phyloP scores from a whole-genome alignment of 1,140 invertebrate species.

The Cataglyphis hispanica region DNA sequence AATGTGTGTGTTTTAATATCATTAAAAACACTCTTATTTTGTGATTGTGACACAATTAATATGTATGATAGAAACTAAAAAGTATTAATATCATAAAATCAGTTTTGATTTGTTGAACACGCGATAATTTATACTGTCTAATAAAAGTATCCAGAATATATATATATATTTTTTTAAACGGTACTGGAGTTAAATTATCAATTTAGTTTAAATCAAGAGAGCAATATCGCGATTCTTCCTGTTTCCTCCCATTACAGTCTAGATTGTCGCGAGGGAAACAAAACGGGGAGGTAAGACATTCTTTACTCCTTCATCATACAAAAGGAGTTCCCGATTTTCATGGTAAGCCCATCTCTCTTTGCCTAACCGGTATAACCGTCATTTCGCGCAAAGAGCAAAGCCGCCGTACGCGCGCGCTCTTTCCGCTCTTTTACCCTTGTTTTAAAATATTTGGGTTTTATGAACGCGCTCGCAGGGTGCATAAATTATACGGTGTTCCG shows the following conservation, averaged over 20 bases:
- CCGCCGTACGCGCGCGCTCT: slow-evolving; percentile 71
- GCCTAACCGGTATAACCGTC: slow-evolving; percentile 70
- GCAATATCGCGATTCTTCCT: neutral
- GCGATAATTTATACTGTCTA: neutral
- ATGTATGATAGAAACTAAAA: neutral
- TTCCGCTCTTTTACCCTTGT: slow-evolving; percentile 80
- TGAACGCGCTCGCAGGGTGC: slow-evolving; percentile 81
- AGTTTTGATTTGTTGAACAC: neutral
- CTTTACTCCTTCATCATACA: slow-evolving; percentile 67
- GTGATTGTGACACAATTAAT: neutral
- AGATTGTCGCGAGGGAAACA: neutral
- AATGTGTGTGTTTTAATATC: slow-evolving; percentile 1
- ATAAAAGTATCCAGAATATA: slow-evolving; percentile 6
- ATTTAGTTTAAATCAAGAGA: slow-evolving; percentile 17
- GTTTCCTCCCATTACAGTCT: neutral
- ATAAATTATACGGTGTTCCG: slow-evolving; percentile 80
- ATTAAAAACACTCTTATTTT: neutral
- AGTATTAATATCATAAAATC: neutral
- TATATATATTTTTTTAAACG: slow-evolving; percentile 13
- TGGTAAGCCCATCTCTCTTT: slow-evolving; percentile 69
- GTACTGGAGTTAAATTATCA: neutral
- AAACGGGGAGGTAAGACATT: slow-evolving; percentile 36
- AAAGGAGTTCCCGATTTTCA: slow-evolving; percentile 67
- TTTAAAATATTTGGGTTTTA: slow-evolving; percentile 84
- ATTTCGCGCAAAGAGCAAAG: slow-evolving; percentile 63